phyloP scores from a whole-genome alignment of 2,888 invertebrate species.

The Gastracanthus pulcherrimus region DNA sequence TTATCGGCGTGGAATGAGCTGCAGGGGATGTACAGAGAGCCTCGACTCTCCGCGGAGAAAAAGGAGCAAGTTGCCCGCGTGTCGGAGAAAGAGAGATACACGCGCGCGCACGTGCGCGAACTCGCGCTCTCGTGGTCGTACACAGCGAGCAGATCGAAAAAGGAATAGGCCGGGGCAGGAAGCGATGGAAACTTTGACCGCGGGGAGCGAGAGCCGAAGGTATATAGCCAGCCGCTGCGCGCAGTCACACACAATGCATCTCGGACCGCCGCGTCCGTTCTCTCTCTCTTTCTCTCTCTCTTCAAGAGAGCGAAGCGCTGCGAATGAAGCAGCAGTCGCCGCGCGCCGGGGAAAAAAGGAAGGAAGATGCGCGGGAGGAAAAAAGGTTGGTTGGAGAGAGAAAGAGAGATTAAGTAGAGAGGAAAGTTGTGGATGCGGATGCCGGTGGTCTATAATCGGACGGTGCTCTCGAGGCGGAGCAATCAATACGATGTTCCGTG shows the following conservation, averaged over 20 bases:
- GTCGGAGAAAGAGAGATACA: constrained; percentile 10
- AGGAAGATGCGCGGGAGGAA: constrained; percentile 31
- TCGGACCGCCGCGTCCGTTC: constrained; percentile 65
- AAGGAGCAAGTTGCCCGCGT: no score
- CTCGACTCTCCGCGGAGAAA: no score
- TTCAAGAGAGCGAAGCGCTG: constrained; percentile 45
- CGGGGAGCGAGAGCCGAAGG: no score
- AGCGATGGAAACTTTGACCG: constrained; percentile 70
- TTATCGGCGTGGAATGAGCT: constrained; percentile 67
- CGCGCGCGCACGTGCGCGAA: not conserved
- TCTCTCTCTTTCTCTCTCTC: constrained; percentile 46
- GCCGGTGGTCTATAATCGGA: constrained; percentile 35
- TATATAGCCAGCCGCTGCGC: constrained; percentile 41
- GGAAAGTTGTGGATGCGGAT: not conserved
- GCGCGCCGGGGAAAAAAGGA: constrained; percentile 37
- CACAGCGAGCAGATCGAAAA: constrained; percentile 56
- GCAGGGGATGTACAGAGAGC: constrained; percentile 47
- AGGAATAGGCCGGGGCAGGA: constrained; percentile 61
- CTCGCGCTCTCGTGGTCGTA: not conserved
- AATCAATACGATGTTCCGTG: constrained; percentile 75
- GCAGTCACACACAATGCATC: constrained; percentile 69
- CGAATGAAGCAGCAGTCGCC: constrained; percentile 50
- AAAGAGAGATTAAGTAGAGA: constrained; percentile 5
- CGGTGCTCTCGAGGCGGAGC: constrained; percentile 57
- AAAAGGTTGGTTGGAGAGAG: constrained; percentile 7